Evolutionary conservation across 2,888 invertebrate species (phyloP).

Genomic region (Choreutis nemorana): DNA sequence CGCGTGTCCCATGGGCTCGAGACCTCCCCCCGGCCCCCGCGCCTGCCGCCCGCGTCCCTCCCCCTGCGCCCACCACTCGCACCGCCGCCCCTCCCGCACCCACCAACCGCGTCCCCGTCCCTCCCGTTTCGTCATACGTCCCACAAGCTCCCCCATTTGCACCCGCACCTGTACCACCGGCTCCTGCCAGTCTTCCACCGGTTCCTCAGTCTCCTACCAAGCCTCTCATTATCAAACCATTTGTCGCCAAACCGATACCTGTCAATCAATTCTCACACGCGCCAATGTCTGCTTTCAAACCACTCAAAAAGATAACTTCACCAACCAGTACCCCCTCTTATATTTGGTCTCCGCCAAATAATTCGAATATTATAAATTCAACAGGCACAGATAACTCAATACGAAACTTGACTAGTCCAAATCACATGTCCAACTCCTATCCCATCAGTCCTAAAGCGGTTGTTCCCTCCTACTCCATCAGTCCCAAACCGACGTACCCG

Average conservation of each 20-base stretch:
- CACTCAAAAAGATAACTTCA: conserved; percentile 52
- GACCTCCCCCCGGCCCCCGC: too few relatives aligned
- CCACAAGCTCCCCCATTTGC: conserved; percentile 10
- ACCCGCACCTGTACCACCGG: conserved; percentile 4
- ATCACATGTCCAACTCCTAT: too few relatives aligned
- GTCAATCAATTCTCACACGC: conserved; percentile 81
- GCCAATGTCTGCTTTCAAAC: conserved; percentile 79
- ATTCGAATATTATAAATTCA: conserved; percentile 26
- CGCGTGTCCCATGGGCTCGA: conserved; percentile 40
- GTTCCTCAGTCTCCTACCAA: conserved; percentile 34
- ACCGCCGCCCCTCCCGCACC: conserved; percentile 8
- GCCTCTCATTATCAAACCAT: conserved; percentile 39
- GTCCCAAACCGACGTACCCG: conserved; percentile 19
- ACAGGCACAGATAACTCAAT: conserved; percentile 27
- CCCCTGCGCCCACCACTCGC: conserved; percentile 12
- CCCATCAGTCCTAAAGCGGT: conserved; percentile 19
- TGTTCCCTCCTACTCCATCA: conserved; percentile 10
- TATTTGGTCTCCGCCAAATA: conserved; percentile 55
- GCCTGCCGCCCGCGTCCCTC: conserved; percentile 39
- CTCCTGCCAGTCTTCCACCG: conserved; percentile 1
- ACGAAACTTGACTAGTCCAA: conserved; percentile 1
- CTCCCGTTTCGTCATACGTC: conserved; percentile 11
- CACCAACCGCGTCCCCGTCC: conserved; percentile 5
- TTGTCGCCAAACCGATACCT: conserved; percentile 65
- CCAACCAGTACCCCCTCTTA: conserved; percentile 36